Evolutionary conservation across 2,113 vertebrate genomes (phyloP).

Genomic region (Junco hyemalis): DNA sequence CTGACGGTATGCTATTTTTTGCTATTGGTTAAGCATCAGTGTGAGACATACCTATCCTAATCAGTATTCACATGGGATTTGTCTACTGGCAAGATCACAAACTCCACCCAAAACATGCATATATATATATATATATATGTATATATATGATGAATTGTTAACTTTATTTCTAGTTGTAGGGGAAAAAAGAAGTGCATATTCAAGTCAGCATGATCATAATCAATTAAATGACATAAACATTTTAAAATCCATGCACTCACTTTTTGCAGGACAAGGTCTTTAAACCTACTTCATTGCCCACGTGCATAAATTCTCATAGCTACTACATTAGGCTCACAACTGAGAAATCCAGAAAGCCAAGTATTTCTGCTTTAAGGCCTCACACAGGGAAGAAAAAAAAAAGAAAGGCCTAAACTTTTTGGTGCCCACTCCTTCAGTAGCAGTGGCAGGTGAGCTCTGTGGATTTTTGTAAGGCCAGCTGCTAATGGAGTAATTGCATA

Average conservation of each 20-base stretch:
- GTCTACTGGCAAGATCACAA: background rate
- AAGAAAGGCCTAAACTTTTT: fast-evolving
- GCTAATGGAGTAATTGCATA: background rate
- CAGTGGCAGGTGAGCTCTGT: fast-evolving
- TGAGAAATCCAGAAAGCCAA: background rate
- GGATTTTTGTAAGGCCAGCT: background rate
- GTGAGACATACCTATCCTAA: fast-evolving
- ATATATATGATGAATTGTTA: fast-evolving
- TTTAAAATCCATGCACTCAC: background rate
- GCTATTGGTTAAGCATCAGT: background rate
- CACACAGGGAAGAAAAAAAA: fast-evolving
- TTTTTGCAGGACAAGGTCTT: background rate
- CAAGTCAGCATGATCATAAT: background rate
- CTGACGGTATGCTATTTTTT: background rate
- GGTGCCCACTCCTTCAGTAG: background rate
- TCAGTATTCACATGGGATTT: background rate
- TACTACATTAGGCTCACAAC: fast-evolving
- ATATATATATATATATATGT: no score
- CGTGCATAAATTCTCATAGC: fast-evolving
- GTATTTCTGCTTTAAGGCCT: background rate
- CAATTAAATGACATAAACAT: background rate
- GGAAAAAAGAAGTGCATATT: fast-evolving
- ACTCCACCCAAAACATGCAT: background rate
- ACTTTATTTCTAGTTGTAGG: background rate
- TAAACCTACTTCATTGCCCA: background rate